Evolutionary conservation across 2,113 vertebrate species (phyloP), one percentile per base, ranked within the genome.

Genomic region (Petroica traversi): DNA sequence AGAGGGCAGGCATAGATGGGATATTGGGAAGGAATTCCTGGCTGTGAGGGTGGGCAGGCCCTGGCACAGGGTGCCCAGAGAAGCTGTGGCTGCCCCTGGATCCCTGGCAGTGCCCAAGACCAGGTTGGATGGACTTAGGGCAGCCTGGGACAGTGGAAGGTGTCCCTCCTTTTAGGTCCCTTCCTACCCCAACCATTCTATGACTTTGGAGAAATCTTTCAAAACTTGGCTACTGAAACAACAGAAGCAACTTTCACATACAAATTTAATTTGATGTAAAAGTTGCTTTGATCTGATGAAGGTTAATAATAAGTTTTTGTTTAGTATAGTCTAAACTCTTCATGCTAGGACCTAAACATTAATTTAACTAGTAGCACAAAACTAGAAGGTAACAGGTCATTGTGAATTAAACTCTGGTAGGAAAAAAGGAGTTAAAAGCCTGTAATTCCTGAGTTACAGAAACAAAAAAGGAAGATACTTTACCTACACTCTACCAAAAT

Each of bases 301-400:
- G 49, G 16, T 58, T 81, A 75, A 8, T 77, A 52, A 5, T 19
- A 34, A 28, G 16, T 22, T 93, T 91, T 88, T 75, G 28, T 52
- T 57, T 74, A 38, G 31, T 38, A 1, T 78, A 52, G 75, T 40
- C 64, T 85, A 38, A 88, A 85, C 34, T 85, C 46, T 59, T 93
- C n/a, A 12, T 41, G 25, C 14, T 59, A 55, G 38, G 38, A 52
- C 57, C 88, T 57, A 74, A 89, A 94, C 88, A 91, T 73, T 95
- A 77, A 74, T 85, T 45, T 55, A 86, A 73, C 22, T 77, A 6
- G 54, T 89, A 5, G 63, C 29, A 34, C 52, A 54, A 64, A 88
- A 36, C 11, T 55, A 74, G 88, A 77, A 92, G 36, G 28, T 45
- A 68, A 58, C 15, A 58, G 40, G 46, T 90, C 71, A 49, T 72